Evolutionary conservation across 2,888 invertebrate species (phyloP).

Genomic region (Spialia ferax): DNA sequence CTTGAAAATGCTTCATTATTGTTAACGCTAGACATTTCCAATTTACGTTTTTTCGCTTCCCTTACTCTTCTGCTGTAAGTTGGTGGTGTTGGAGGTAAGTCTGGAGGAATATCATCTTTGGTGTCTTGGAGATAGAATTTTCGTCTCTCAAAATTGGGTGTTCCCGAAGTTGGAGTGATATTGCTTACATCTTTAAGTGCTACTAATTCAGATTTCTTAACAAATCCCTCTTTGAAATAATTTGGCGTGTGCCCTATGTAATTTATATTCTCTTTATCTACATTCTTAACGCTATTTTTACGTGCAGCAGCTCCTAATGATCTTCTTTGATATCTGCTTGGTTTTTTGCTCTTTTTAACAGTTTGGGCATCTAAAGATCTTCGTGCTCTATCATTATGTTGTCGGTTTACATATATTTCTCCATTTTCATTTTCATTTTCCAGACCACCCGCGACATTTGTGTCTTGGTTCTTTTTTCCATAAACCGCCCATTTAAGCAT

Average conservation of each 20-base stretch:
- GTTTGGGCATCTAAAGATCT: conserved; percentile 75
- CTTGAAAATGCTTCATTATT: conserved; percentile 68
- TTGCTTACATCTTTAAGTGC: conserved; percentile 88
- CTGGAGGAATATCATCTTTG: conserved; percentile 69
- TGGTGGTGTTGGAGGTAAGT: conserved; percentile 75
- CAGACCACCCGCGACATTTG: conserved; percentile 54
- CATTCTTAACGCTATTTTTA: conserved; percentile 65
- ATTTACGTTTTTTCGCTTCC: conserved; percentile 79
- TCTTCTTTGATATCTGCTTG: conserved; percentile 78
- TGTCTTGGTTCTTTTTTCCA: conserved; percentile 76
- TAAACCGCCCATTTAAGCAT: conserved; percentile 89
- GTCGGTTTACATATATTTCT: conserved; percentile 55
- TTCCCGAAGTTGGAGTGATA: conserved; percentile 83
- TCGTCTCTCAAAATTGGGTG: conserved; percentile 69
- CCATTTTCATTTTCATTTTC: conserved; percentile 57
- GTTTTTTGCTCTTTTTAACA: conserved; percentile 78
- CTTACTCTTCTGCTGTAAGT: conserved; percentile 79
- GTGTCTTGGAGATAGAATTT: conserved; percentile 63
- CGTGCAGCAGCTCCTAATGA: conserved; percentile 72
- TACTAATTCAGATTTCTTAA: conserved; percentile 81
- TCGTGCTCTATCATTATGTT: conserved; percentile 61
- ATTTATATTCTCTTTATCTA: conserved; percentile 82
- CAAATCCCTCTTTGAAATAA: conserved; percentile 86
- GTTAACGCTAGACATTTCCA: conserved; percentile 73
- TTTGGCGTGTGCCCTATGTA: conserved; percentile 86